Base-by-base conservation (phyloP, 2,888 invertebrate species). In the Hipparchia semele region DNA sequence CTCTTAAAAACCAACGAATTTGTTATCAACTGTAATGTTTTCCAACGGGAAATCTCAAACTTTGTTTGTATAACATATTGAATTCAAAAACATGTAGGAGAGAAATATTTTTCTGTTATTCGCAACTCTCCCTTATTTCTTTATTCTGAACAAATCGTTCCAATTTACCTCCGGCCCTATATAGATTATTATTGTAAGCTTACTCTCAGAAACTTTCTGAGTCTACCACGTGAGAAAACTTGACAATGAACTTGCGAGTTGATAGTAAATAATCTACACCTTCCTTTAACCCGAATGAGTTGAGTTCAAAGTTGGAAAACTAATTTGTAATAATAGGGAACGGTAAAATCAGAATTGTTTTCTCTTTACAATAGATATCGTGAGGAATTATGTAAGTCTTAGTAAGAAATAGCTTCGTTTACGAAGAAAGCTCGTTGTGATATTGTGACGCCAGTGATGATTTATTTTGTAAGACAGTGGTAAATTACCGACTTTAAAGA, bases 91-190 rank as follows among this genome's bases (percentile, higher is more conserved):
- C 6, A 54, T 66, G 56, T 56, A 23, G 13, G 45, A 10, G 7
- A 46, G 2, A 4, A 56, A 39, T 51, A 61, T 53, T 70, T 70
- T 64, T 23, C 23, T 70, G 56, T 70, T 64, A 39, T 60, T 60
- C 39, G 60, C 39, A n/a, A 33, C 8, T 10, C 33, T 67, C n/a
- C 61, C 39, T 51, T 60, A 51, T 68, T 61, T 60, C 53, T 62
- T 70, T 70, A 70, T 81, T 80, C 78, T 77, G 78, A 79, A 78
- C 83, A 82, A 85, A 87, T 84, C 82, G 82, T 81, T 79, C 81
- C 85, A 84, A 87, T 86, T 84, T 84, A 83, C 84, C 84, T 82
- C 84, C 86, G 86, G 86, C 83, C 86, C 85, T 67, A 72, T 73
- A 75, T 67, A 75, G 75, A 84, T 83, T 82, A 87, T 85, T 86